Evolutionary conservation across 2,113 vertebrate species (phyloP).

Genomic region (Aphelocoma coerulescens): DNA sequence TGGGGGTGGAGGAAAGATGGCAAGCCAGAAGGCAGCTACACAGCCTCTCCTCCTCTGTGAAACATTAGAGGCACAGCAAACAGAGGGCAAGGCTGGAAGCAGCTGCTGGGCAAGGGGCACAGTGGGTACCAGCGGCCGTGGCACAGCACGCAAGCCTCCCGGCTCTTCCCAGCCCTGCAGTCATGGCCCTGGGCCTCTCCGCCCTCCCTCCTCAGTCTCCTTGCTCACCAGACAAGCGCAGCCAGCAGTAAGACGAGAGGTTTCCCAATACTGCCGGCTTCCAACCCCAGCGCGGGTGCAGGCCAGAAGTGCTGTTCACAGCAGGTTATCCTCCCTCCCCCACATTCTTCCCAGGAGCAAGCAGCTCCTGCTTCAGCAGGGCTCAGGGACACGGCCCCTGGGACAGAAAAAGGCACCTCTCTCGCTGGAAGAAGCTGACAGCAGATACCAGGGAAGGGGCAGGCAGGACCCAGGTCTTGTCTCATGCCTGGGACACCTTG

Average conservation of each 20-base stretch:
- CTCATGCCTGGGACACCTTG: not conserved
- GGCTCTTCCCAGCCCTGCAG: fast-evolving
- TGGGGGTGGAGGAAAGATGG: not conserved
- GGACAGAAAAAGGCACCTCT: not conserved
- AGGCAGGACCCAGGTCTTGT: not conserved
- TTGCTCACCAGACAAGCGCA: not conserved
- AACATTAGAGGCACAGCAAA: not conserved
- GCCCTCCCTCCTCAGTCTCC: not conserved
- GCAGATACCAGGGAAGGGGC: not conserved
- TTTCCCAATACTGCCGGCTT: constrained; percentile 16
- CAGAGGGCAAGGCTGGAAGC: not conserved
- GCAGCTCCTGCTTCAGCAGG: not conserved
- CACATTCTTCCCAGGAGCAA: not conserved
- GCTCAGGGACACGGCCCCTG: not conserved
- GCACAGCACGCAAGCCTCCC: fast-evolving
- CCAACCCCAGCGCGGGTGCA: not conserved
- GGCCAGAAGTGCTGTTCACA: constrained; percentile 4
- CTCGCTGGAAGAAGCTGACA: not conserved
- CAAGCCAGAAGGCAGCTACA: not conserved
- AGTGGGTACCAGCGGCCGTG: fast-evolving
- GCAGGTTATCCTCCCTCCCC: constrained; percentile 6
- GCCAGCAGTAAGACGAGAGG: constrained; percentile 38
- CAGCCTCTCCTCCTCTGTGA: not conserved
- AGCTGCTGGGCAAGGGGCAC: not conserved
- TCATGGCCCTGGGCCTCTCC: fast-evolving